Evolutionary conservation across 2,888 invertebrate genomes (phyloP), one percentile per base, ranked within the genome.

Genomic region (Proisotoma minuta): DNA sequence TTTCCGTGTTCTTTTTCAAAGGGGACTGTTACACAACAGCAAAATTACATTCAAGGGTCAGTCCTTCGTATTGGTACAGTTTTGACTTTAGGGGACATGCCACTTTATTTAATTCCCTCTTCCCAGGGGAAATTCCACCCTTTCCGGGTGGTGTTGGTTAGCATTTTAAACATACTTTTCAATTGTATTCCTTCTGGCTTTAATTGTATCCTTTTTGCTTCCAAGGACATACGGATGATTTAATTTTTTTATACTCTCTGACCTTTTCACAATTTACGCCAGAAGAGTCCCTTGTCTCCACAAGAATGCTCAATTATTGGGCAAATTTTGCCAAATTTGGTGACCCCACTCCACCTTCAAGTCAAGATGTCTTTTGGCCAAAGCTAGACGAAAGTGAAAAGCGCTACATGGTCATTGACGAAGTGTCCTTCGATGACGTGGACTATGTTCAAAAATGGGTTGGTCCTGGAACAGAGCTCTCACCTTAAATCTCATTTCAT

Each of bases 121-220:
- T 70, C 5, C 52, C 59, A 40, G 39, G 40, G 2, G 63, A 57
- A 43, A 5, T 22, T 1, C 61, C 66, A 5, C 71, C 71, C 20
- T 57, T 65, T 20, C 12, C 23, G 15, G 54, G 58, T 28, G 63
- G 62, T 2, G 80, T 81, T 1, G 82, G n/a, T n/a, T n/a, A 83
- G 66, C 84, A 84, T 74, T 83, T 83, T 0, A 81, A 84, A 70
- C 84, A 84, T 64, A 78, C 83, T 27, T 79, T 83, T n/a, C 82
- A 84, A 71, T 70, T 84, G 18, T 84, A 84, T 74, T 74, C 65
- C 76, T 1, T 49, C 12, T n/a, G n/a, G n/a, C n/a, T n/a, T n/a
- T n/a, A n/a, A n/a, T n/a, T n/a, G n/a, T n/a, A n/a, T n/a, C n/a
- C n/a, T n/a, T n/a, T n/a, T n/a, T n/a, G n/a, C n/a, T 40, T n/a